These are phyloP conservation scores for Aspidoscelis tigris DNA, from an alignment of 2,113 vertebrate species.

Conservation along the genomic window DNA sequence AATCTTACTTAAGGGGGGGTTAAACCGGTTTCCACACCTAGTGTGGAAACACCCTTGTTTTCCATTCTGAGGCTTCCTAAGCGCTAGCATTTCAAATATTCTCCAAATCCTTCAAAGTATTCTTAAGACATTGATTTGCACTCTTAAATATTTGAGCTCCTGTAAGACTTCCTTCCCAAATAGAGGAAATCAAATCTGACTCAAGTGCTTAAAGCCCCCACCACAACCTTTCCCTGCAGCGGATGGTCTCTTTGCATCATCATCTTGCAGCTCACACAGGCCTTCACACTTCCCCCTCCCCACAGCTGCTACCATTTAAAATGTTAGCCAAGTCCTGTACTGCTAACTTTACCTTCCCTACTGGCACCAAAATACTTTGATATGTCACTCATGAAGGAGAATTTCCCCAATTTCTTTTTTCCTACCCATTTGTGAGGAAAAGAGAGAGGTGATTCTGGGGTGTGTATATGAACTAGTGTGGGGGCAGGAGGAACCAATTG, in stretches of 20 bases:
- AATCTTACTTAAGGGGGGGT: too few relatives aligned
- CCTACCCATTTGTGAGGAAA: constrained; percentile 19
- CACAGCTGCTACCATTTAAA: not conserved
- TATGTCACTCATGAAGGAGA: constrained; percentile 10
- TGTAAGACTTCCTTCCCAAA: constrained; percentile 31
- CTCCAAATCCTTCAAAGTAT: not conserved
- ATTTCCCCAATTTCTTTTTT: not conserved
- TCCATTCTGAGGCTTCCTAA: constrained; percentile 25
- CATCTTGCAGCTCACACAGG: not conserved
- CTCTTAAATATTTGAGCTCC: constrained; percentile 31
- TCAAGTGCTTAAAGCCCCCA: not conserved
- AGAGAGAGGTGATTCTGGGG: constrained; percentile 31
- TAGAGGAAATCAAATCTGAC: constrained; percentile 45
- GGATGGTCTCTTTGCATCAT: not conserved
- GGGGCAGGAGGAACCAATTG: constrained; percentile 15
- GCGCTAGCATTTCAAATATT: not conserved
- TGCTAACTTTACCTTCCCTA: not conserved
- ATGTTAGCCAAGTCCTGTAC: not conserved
- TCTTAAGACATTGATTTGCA: constrained; percentile 10
- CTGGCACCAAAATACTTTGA: not conserved
- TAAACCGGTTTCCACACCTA: too few relatives aligned
- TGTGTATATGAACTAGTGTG: constrained; percentile 27
- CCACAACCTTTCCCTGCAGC: not conserved
- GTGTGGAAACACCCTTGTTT: not conserved
- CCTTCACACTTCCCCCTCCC: not conserved